Evolutionary conservation across 2,797 vertebrate species (phyloP), one percentile per base, ranked within the genome.

Genomic region (Podargus strigoides): DNA sequence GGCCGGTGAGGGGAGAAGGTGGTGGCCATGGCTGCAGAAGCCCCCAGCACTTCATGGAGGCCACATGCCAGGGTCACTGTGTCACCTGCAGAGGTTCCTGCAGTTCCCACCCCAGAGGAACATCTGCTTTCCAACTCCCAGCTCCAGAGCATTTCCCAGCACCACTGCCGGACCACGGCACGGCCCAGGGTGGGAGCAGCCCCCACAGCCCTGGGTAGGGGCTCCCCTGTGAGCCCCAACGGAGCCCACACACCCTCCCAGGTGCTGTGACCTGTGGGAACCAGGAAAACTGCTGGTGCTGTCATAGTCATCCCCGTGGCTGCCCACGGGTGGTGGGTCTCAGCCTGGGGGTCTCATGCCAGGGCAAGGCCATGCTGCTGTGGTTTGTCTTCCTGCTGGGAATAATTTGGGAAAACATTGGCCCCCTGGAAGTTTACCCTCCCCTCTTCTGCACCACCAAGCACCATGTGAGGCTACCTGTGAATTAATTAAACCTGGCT

Each of bases 181-280:
- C 0, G 7, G 58, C 34, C 50, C 42, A 27, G 70, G 21, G 12
- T 17, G 46, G 42, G 41, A 85, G 50, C 66, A 79, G 39, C 11
- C 42, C 24, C 42, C 7, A 1, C 0, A 1, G 1, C 10, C 6
- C 16, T 2, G 2, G 2, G n/a, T 15, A 11, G 88, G 59, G n/a
- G 55, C 59, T 58, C 30, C 39, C 47, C 56, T 3, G 7, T 10
- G 59, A 80, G 47, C 39, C 26, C 64, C 55, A 12, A 49, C 39
- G 26, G 62, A 67, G 49, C 34, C 49, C 55, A 3, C 1, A 1
- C 15, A 42, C 10, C n/a, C 18, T 56, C 15, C 73, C 5, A 3
- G 17, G 23, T 9, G 14, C 34, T 7, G 1, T 4, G 32, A 28
- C 7, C 8, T 42, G 37, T 13, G 49, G 27, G 62, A 69, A 59